Conservation (phyloP, 2,113 vertebrate genomes). For the Forbesichthys agassizii region DNA sequence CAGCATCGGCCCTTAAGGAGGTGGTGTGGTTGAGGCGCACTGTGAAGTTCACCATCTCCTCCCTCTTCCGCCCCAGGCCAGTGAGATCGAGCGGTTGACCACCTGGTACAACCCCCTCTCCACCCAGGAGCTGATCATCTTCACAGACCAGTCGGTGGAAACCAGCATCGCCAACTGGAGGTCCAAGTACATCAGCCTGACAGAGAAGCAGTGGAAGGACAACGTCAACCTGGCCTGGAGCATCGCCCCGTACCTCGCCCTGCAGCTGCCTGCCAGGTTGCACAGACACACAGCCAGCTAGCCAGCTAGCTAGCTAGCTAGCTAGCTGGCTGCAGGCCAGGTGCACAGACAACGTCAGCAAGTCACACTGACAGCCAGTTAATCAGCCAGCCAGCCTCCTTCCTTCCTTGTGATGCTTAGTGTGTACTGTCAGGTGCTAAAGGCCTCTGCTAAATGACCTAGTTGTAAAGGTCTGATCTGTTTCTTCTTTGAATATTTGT, state of each 20-base stretch:
- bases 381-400: no score
- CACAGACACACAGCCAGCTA: background rate
- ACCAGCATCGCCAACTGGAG: constrained; percentile 95
- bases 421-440: background rate
- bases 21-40: no score
- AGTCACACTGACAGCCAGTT: no score
- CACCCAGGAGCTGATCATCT: constrained; percentile 86
- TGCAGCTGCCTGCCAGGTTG: constrained; percentile 94
- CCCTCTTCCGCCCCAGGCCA: constrained; percentile 78
- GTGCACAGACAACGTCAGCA: no score
- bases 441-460: background rate
- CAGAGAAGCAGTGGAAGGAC: constrained; percentile 98
- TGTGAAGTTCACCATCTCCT: background rate
- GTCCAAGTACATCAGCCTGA: constrained; percentile 93
- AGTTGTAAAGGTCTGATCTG: background rate
- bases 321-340: no score
- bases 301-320: no score
- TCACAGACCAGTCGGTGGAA: constrained; percentile 88
- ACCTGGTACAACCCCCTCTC: constrained; percentile 97
- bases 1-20: background rate
- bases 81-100: constrained; percentile 92
- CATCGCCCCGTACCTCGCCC: constrained; percentile 91
- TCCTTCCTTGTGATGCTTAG: no score
- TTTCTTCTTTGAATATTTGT: background rate
- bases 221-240: constrained; percentile 95